Percentiles rank a stretch among this genome's conserved stretches.
Conservation (phyloP, 2,113 vertebrate genomes). For the Sander vitreus region DNA sequence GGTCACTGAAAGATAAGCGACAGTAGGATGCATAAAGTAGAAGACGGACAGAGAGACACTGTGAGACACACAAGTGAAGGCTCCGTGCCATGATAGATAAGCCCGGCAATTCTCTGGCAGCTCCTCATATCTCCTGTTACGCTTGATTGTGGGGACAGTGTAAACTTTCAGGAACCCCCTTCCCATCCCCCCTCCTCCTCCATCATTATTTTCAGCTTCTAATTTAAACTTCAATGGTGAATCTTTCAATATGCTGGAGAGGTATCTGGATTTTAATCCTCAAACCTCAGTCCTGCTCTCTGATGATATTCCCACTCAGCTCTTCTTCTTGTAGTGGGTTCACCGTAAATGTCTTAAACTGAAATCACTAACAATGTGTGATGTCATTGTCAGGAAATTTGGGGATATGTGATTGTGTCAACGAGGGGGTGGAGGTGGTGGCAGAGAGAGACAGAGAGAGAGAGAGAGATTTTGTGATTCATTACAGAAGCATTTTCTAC, state of each 20-base stretch:
- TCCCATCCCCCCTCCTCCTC: not conserved
- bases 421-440: not conserved
- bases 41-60: not conserved
- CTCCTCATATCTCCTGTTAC: slow-evolving; percentile 43
- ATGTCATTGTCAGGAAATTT: slow-evolving; percentile 20
- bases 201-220: slow-evolving; percentile 16
- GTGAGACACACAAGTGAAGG: slow-evolving; percentile 36
- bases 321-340: slow-evolving; percentile 13
- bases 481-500: slow-evolving; percentile 29
- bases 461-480: slow-evolving; percentile 38
- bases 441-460: not conserved
- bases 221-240: slow-evolving; percentile 15
- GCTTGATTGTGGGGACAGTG: slow-evolving; percentile 35
- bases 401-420: not conserved
- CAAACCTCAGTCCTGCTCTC: not conserved
- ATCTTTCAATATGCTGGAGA: slow-evolving; percentile 11
- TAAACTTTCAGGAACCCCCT: slow-evolving; percentile 30
- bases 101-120: slow-evolving; percentile 31
- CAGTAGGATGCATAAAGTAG: slow-evolving; percentile 21
- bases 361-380: not conserved
- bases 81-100: slow-evolving; percentile 55
- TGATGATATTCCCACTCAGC: not conserved
- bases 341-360: too few species aligned
- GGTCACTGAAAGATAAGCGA: slow-evolving; percentile 55
- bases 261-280: slow-evolving; percentile 17